Base-by-base conservation (phyloP, 2,797 vertebrate species). In the Mormyrus hasselquistii region DNA sequence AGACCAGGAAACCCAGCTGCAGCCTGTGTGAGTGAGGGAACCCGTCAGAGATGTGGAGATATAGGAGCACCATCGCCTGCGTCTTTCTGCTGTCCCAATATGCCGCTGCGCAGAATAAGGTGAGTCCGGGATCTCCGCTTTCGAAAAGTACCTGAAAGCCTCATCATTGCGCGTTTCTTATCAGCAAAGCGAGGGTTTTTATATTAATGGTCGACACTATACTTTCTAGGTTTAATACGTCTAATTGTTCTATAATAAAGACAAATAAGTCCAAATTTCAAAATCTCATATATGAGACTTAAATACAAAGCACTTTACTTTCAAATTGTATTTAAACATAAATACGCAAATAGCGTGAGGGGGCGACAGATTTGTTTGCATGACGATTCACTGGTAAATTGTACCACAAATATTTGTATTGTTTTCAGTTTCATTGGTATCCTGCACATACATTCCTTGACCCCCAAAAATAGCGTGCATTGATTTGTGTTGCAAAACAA, bases 21-120 rank as follows among this genome's bases (percentile, higher is more conserved):
- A 65, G 22, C 59, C 59, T 12, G 9, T 22, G n/a, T 62, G 59
- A 62, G 59, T 62, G 59, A 62, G n/a, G 25, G 59, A 25, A 9
- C 59, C 4, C 10, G 47, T 49, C 47, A 22, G 49, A 91, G 88
- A 96, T 96, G 95, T 93, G 95, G 95, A 94, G 90, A 88, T 93
- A 91, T 91, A 91, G 90, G 0, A 93, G 92, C 88, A 65, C 94
- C 90, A 88, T 94, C 0, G 91, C 91, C 22, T 94, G 92, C 22
- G 3, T 50, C 87, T 94, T 92, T 38, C 89, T 95, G 90, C 87
- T 95, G 87, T 87, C 91, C 19, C 86, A 92, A 90, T 85, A 93
- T 89, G 94, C 89, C 82, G 92, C 91, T 57, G 93, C 95, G 7
- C 93, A 93, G 90, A 95, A 88, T 88, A 95, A 96, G 95, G 95